Percentiles rank a stretch among this genome's conserved stretches.
These are phyloP conservation scores for Ryuthela nishihirai DNA, from an alignment of 2,888 invertebrate genomes.

Conservation along the genomic window DNA sequence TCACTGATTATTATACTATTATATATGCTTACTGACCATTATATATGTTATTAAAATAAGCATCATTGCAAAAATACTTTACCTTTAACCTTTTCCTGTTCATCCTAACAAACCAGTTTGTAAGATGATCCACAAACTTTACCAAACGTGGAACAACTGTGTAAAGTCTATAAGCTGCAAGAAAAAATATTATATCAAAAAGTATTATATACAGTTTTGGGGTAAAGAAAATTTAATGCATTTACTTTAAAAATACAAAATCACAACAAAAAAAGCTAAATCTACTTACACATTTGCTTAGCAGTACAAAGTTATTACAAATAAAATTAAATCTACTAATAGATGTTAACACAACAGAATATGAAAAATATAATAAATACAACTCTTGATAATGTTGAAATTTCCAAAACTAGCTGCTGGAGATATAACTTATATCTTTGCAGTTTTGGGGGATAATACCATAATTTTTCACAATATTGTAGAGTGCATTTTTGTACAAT, in stretches of 20 bases:
- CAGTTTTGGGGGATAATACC: no score
- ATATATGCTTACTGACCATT: no score
- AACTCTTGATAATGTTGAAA: no score
- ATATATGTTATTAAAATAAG: background rate
- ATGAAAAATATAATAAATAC: no score
- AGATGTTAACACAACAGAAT: no score
- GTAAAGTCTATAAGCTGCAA: constrained; percentile 78
- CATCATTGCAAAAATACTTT: constrained; percentile 1
- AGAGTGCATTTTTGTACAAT: no score
- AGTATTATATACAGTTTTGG: background rate
- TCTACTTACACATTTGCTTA: no score
- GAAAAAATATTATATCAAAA: background rate
- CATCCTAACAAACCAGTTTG: constrained; percentile 98
- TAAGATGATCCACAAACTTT: constrained; percentile 94
- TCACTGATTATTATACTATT: background rate
- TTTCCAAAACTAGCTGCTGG: no score
- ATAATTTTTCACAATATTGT: no score
- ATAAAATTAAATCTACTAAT: background rate
- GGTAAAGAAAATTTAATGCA: background rate
- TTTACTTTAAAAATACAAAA: background rate
- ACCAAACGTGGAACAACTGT: constrained; percentile 91
- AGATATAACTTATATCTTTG: no score
- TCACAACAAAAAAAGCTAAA: no score
- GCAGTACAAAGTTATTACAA: background rate
- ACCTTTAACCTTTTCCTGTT: constrained; percentile 87